A percentile compares a stretch with the other conserved stretches of the same genome.
Conservation (phyloP, 2,113 vertebrate species). For the Catagonus wagneri region DNA sequence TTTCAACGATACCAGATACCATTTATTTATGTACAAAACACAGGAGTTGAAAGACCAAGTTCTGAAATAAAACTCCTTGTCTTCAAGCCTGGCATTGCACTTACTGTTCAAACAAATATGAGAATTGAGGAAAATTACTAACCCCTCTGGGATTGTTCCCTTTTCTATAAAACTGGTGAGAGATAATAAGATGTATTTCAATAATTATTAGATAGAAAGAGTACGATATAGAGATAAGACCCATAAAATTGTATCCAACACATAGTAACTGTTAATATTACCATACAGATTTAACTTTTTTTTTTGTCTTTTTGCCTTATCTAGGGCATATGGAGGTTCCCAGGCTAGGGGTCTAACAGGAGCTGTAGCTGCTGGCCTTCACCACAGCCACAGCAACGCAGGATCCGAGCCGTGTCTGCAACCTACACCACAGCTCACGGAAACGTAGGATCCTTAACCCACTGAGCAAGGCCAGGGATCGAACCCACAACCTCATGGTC, state of each 20-base stretch:
- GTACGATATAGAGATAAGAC: neutral
- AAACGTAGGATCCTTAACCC: too few species aligned
- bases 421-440: too few species aligned
- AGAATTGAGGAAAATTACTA: neutral
- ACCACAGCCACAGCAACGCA: too few species aligned
- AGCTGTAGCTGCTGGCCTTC: too few species aligned
- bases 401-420: too few species aligned
- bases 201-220: neutral
- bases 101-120: neutral
- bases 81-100: neutral
- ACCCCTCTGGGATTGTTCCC: neutral
- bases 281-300: accelerated
- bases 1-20: neutral
- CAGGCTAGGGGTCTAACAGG: too few species aligned
- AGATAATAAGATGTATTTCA: neutral
- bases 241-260: neutral
- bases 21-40: neutral
- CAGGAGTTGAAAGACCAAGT: neutral
- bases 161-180: neutral
- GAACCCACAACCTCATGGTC: too few species aligned
- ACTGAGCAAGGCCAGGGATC: too few species aligned
- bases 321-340: too few species aligned
- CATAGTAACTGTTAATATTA: neutral
- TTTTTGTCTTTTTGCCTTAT: too few species aligned
- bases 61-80: neutral